Base-by-base conservation (phyloP, 92 coral and sea anemone genomes). In the Phenganax stokvisi region DNA sequence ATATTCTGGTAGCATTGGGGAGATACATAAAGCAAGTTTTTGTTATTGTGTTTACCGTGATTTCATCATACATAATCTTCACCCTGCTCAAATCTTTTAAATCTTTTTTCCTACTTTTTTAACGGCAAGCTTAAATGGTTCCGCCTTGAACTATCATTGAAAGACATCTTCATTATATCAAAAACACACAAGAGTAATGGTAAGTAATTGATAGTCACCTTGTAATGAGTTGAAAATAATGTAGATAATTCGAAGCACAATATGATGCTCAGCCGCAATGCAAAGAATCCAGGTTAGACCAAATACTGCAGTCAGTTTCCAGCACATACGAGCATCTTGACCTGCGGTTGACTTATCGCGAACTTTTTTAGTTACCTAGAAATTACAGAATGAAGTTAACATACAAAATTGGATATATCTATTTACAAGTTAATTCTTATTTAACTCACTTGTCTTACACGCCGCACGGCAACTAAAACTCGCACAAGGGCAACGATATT, bases 301-400 rank as follows among this genome's bases (percentile, higher is more conserved):
- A 79, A 79, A 64, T 17, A 79, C 83, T 29, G 83, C 83, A 10
- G 83, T 79, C 74, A 79, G 62, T 64, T 79, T 79, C 83, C 83
- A 79, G 44, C 83, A 79, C 83, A 79, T 79, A 6, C 83, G 37
- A 63, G 69, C 56, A n/a, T 79, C 83, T 65, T 79, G 74, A 10
- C 73, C 83, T 0, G 83, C 57, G 20, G 81, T 76, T 52, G 81
- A 76, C 15, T 59, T 57, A 52, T 76, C 81, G 37, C 81, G 57
- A 6, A 76, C 81, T 44, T 57, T 76, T 44, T 76, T 57, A 6
- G 81, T 57, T 20, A 76, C 69, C 81, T 76, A 69, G 28, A 76
- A 52, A 76, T 54, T 75, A 12, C 30, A 20, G 57, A 58, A 66
- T 20, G 65, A 59, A 59, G 20, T 59, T 59, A 6, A 59, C 0